Conservation (phyloP, 2,888 invertebrate genomes). For the Luperina nickerlii region DNA sequence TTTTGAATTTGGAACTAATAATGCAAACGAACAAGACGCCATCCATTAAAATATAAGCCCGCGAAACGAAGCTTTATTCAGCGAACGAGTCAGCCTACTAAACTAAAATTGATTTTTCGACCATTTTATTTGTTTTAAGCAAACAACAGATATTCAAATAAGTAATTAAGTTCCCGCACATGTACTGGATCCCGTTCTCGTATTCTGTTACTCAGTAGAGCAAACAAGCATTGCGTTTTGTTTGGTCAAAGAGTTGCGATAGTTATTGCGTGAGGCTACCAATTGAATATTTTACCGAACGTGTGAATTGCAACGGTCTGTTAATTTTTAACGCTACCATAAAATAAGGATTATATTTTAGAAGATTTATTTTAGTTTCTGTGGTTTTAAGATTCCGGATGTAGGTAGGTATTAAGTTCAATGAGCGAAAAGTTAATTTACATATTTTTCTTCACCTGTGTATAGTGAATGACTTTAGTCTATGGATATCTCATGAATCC, state of each 20-base stretch:
- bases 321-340: slow-evolving; percentile 55
- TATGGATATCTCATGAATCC: neutral
- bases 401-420: neutral
- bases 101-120: slow-evolving; percentile 7
- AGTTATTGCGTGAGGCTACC: slow-evolving; percentile 49
- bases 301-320: slow-evolving; percentile 57
- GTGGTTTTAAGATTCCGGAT: neutral
- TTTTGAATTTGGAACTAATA: slow-evolving; percentile 21
- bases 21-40: neutral
- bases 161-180: slow-evolving; percentile 39
- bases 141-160: slow-evolving; percentile 45
- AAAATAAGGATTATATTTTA: neutral
- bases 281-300: slow-evolving; percentile 46
- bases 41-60: slow-evolving; percentile 1
- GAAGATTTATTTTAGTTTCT: neutral
- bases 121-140: slow-evolving; percentile 28
- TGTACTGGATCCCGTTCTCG: slow-evolving; percentile 46
- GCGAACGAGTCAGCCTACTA: slow-evolving; percentile 1
- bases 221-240: slow-evolving; percentile 58
- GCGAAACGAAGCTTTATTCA: neutral
- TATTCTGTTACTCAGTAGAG: slow-evolving; percentile 36
- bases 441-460: too few relatives aligned
- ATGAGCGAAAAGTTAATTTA: neutral
- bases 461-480: too few relatives aligned
- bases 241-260: slow-evolving; percentile 55